Evolutionary conservation across 2,888 invertebrate genomes (phyloP), one percentile per base, ranked within the genome.

Genomic region (Petrophora chlorosata): DNA sequence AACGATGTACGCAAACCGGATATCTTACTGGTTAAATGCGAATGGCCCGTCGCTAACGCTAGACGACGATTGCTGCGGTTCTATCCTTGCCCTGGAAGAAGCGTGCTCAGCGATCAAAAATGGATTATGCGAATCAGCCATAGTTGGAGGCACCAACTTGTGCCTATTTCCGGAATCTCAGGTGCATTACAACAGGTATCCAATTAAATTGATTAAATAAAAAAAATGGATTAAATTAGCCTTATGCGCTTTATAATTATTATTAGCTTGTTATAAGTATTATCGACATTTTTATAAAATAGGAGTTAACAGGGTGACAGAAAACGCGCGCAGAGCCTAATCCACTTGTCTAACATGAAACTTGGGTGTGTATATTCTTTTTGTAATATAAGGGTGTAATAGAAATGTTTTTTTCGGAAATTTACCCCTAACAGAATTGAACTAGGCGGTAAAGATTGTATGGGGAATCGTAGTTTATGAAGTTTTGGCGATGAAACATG

Each of bases 101-200:
- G 86, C 82, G 0, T 78, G 71, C 42, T 63, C 64, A 3, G 82
- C 79, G 1, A 71, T 87, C 2, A 50, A 50, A 0, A 61, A 70
- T 0, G 85, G 85, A 0, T 76, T 76, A 4, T 83, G 85, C 30
- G 86, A 85, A 17, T 78, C 81, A 0, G 94, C 94, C n/a, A 82
- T 94, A 14, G 93, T 94, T 1, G 93, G 92, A 1, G 93, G 93
- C 1, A 76, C 87, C 5, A 92, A 91, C 58, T 63, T 94, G 9
- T 92, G 91, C 45, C 66, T 94, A 14, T 92, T 92, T 56, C 93
- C 94, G 0, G 79, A 86, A 25, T 66, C 73, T 0, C 70, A 76
- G 0, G 61, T 85, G 1, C 84, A 85, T 35, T 78, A 71, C 43
- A 69, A 69, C 51, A 79, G 84, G 85, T 83, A 60, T 23, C 23